These are phyloP conservation scores for Rhogogaster chlorosoma DNA, from an alignment of 2,888 invertebrate genomes.

Conservation along the genomic window DNA sequence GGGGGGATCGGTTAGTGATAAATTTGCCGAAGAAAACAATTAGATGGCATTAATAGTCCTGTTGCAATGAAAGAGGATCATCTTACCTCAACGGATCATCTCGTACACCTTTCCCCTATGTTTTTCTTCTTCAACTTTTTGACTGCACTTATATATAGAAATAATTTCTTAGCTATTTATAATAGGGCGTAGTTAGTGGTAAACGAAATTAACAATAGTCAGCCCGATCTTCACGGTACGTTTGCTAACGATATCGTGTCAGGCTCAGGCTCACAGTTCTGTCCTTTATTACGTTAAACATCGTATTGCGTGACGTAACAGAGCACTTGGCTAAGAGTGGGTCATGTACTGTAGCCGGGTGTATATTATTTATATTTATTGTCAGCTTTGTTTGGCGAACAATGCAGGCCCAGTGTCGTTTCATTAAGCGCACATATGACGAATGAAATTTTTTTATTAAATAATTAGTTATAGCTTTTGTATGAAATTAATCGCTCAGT, in stretches of 20 bases:
- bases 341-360: neutral
- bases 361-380: constrained; percentile 22
- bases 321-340: neutral
- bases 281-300: neutral
- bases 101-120: too few species aligned
- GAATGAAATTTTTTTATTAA: constrained; percentile 7
- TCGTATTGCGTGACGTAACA: constrained; percentile 25
- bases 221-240: constrained; percentile 20
- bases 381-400: constrained; percentile 1
- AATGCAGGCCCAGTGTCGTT: neutral
- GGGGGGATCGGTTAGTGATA: too few species aligned
- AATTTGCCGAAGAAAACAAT: too few species aligned
- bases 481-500: neutral
- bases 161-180: neutral
- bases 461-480: constrained; percentile 6
- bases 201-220: neutral
- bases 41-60: too few species aligned
- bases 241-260: constrained; percentile 20
- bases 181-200: neutral
- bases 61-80: too few species aligned
- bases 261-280: neutral
- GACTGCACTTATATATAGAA: neutral
- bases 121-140: too few species aligned
- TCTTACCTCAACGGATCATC: too few species aligned
- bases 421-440: neutral